Evolutionary conservation across 2,797 vertebrate species (phyloP), one percentile per base, ranked within the genome.

Genomic region (Sylvia borin): DNA sequence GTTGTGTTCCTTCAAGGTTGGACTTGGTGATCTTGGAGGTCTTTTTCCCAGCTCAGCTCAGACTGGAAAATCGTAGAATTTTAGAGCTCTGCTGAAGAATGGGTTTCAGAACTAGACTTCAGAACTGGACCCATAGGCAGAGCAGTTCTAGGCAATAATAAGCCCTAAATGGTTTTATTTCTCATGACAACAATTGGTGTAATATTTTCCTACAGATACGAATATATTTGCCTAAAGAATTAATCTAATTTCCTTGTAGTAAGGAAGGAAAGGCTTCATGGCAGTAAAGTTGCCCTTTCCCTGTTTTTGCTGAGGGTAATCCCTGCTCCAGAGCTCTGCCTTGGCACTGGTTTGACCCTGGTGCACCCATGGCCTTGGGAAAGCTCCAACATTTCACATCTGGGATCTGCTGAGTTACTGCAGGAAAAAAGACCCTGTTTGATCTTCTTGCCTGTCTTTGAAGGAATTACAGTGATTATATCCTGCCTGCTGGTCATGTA

Each of bases 381-480:
- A 68, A 87, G 34, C 57, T 92, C 68, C 80, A 58, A 2, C 70
- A 31, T 42, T 42, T 86, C 67, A 18, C 48, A 61, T 12, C 9
- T 18, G 58, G 78, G 72, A 60, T 92, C 94, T 90, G 38, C 72
- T 6, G 17, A 84, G 57, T 68, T 90, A 34, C 75, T 87, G 89
- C 50, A 55, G 73, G 53, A 48, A 48, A 26, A 51, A 94, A 90
- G 85, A 17, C 17, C 32, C 25, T 36, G 42, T 61, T 90, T 92
- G 92, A 93, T 93, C 60, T 71, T 62, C 27, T 31, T 73, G 29
- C 24, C 21, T 76, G 68, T 27, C 90, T 92, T 89, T 78, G 90
- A 93, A 94, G 75, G 79, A 96, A 85, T 95, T 73, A 76, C 31
- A 54, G 62, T 9, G 75, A 85, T 90, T 92, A n/a, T 66, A 74